Base-by-base conservation (phyloP, 2,797 vertebrate species). In the Sparidentex hasta region DNA sequence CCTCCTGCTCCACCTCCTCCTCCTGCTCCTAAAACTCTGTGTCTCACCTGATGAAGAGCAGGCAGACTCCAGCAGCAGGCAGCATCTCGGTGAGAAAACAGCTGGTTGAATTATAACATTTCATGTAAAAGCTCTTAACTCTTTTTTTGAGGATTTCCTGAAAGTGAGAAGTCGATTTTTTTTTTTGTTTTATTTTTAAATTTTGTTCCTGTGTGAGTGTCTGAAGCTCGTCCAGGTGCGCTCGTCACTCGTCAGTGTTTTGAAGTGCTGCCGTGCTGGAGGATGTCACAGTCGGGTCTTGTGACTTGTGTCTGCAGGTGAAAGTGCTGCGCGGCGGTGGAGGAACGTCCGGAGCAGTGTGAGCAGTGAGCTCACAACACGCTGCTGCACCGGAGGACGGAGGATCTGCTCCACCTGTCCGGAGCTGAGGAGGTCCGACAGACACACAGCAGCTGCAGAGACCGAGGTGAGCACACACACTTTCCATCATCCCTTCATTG, bases 11-110 rank as follows among this genome's bases (percentile, higher is more conserved):
- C 64, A 33, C 64, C 27, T 65, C 47, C 25, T 20, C 46, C 68
- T 46, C 50, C 23, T 78, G 73, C 14, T 75, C 71, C 66, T 56
- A 58, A 75, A 88, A 81, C 71, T 87, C n/a, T 3, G 74, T 3
- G 72, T 55, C 87, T 90, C 88, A 90, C 88, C 89, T 92, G 85
- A 82, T 69, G 80, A 80, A 7, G 25, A 70, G 58, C 76, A 6
- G 48, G n/a, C 29, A 25, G 27, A 48, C 23, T n/a, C n/a, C 51
- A 29, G 9, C 44, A 56, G 2, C 38, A 54, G 71, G 57, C 25
- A 46, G 18, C 1, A 57, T 43, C 27, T 50, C 61, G 89, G 93
- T 91, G 85, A 92, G 87, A 83, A 69, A 75, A 44, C 12, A 12
- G 47, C 11, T 65, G 23, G 50, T 62, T 84, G 8, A 56, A 33